A percentile compares a stretch with the other conserved stretches of the same genome.
Evolutionary conservation across 2,113 vertebrate species (phyloP).

Genomic region (Nestor notabilis): DNA sequence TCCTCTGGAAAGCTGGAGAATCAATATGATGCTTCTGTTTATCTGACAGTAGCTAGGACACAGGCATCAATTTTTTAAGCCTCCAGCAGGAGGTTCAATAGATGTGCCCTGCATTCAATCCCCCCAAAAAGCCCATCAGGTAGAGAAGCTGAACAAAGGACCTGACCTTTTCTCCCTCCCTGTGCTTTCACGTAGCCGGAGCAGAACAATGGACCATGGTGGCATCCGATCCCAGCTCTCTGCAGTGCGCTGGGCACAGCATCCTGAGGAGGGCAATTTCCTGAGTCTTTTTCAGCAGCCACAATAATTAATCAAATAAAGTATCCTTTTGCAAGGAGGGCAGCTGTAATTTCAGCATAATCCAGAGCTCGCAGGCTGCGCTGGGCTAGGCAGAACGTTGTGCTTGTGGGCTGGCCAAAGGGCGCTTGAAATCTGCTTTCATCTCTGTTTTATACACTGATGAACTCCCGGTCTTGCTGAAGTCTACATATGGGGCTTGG

Average conservation of each 20-base stretch:
- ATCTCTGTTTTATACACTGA: not conserved
- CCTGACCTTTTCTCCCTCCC: constrained; percentile 14
- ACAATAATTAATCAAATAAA: constrained; percentile 49
- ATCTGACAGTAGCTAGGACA: constrained; percentile 9
- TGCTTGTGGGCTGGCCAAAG: not conserved
- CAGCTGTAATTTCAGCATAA: constrained; percentile 57
- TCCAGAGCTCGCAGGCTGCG: not conserved
- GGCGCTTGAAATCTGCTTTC: not conserved
- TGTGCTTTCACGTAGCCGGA: not conserved
- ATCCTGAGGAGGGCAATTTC: not conserved
- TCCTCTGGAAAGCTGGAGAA: not conserved
- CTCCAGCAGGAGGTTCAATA: constrained; percentile 32
- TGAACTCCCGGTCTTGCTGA: not conserved
- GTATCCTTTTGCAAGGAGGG: constrained; percentile 13
- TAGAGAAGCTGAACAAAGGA: constrained; percentile 32
- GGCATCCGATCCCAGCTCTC: not conserved
- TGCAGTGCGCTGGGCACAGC: not conserved
- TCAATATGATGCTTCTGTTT: not conserved
- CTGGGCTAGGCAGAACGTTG: not conserved
- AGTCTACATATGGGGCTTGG: not conserved
- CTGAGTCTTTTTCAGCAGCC: not conserved
- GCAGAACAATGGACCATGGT: not conserved
- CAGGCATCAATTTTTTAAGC: constrained; percentile 53
- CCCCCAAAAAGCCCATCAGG: not conserved
- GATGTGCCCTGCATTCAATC: constrained; percentile 32